These are phyloP conservation scores for Leptogaster cylindrica DNA, from an alignment of 2,888 invertebrate genomes.

Conservation along the genomic window DNA sequence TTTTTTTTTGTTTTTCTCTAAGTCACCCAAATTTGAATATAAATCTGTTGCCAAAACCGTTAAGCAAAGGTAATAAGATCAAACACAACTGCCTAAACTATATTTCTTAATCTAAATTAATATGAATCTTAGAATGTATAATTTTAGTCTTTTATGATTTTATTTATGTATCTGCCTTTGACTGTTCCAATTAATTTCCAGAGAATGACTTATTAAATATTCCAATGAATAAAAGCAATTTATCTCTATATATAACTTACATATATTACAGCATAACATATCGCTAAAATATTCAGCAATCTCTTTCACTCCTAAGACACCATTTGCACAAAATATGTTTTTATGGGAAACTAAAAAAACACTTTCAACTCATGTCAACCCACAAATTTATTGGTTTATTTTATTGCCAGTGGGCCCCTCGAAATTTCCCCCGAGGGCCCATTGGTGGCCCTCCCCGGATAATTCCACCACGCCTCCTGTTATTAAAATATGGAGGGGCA, in stretches of 20 bases:
- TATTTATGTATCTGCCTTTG: too few species aligned
- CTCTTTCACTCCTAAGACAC: constrained; percentile 12
- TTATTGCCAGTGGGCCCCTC: constrained; percentile 50
- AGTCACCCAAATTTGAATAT: not conserved
- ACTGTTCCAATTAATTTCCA: too few species aligned
- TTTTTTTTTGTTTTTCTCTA: not conserved
- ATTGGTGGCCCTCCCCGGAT: constrained; percentile 47
- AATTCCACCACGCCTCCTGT: constrained; percentile 51
- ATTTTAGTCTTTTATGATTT: too few species aligned
- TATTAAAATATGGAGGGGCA: constrained; percentile 38
- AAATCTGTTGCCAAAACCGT: too few species aligned
- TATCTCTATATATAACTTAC: constrained; percentile 24
- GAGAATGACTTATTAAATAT: too few species aligned
- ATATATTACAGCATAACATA: constrained; percentile 19
- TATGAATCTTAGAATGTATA: too few species aligned
- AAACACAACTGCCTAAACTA: too few species aligned
- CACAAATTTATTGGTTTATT: not conserved
- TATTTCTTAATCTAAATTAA: too few species aligned
- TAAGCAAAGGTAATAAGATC: too few species aligned
- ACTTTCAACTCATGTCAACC: constrained; percentile 5
- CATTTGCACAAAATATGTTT: too few species aligned
- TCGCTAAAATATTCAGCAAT: constrained; percentile 4
- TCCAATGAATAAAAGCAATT: not conserved
- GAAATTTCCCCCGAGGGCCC: constrained; percentile 56
- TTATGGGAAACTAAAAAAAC: constrained; percentile 12